phyloP scores from a whole-genome alignment of 2,113 vertebrate species.

The Benthochromis sp. region DNA sequence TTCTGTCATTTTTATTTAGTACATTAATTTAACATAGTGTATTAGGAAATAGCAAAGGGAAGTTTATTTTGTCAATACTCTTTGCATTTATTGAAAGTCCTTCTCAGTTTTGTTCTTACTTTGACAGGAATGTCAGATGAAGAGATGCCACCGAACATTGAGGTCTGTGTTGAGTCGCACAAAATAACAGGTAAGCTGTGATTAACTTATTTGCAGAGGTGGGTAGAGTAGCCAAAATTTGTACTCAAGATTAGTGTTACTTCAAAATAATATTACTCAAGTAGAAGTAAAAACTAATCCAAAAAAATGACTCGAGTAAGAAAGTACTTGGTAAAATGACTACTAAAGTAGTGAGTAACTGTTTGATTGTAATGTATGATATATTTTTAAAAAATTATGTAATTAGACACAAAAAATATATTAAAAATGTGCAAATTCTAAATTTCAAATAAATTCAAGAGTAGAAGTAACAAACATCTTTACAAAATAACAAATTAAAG shows the following conservation, averaged over 20 bases:
- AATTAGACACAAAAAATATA: neutral
- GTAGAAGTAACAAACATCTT: neutral
- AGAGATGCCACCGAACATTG: neutral
- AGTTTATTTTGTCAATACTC: neutral
- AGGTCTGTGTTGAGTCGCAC: neutral
- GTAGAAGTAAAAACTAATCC: neutral
- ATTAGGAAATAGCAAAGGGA: neutral
- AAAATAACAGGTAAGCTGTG: neutral
- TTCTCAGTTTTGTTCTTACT: neutral
- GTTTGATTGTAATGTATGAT: neutral
- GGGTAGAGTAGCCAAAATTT: neutral
- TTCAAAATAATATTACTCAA: neutral
- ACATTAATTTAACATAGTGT: neutral
- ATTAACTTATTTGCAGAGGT: neutral
- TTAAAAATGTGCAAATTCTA: neutral
- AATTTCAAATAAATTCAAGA: neutral
- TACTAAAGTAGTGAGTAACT: neutral
- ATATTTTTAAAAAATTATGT: neutral
- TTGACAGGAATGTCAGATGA: neutral
- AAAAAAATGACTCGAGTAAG: neutral
- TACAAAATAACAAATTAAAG: neutral
- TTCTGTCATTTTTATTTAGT: neutral
- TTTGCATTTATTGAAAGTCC: neutral
- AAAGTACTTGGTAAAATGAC: neutral
- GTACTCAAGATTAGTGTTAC: neutral